Evolutionary conservation across 2,888 invertebrate species (phyloP).

Genomic region (Parnassius mnemosyne): DNA sequence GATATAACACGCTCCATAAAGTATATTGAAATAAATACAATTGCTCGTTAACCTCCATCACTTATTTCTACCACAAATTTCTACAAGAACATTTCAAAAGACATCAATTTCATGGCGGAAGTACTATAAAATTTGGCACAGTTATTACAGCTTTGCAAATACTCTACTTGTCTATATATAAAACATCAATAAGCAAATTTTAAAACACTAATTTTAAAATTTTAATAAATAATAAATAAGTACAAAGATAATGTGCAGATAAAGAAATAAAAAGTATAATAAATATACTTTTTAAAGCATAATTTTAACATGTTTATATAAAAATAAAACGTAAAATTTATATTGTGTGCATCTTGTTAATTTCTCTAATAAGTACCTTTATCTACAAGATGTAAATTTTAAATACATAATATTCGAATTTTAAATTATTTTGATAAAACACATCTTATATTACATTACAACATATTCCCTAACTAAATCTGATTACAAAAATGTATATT

Average conservation of each 20-base stretch:
- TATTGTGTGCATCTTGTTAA: conserved; percentile 12
- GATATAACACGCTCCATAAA: conserved; percentile 29
- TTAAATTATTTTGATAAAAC: conserved; percentile 23
- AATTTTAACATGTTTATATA: conserved; percentile 4
- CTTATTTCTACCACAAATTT: conserved; percentile 29
- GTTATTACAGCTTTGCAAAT: conserved; percentile 14
- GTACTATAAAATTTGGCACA: conserved; percentile 25
- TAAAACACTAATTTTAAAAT: conserved; percentile 15
- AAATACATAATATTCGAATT: conserved; percentile 20
- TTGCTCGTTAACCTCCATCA: conserved; percentile 15
- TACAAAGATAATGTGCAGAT: conserved; percentile 8
- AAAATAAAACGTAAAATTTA: conserved; percentile 1
- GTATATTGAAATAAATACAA: conserved; percentile 40
- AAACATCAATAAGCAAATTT: conserved; percentile 24
- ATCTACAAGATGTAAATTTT: conserved; percentile 24
- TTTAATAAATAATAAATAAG: conserved; percentile 18
- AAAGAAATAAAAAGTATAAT: conserved; percentile 12
- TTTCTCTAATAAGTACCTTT: conserved; percentile 27
- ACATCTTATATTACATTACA: conserved; percentile 47
- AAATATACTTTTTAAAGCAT: conserved; percentile 11
- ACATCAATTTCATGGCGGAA: conserved; percentile 24
- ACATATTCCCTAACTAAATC: conserved; percentile 50
- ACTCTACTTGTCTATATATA: conserved; percentile 18
- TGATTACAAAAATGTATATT: conserved; percentile 64
- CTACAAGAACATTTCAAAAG: conserved; percentile 27